Base-by-base conservation (phyloP, 2,797 vertebrate genomes). In the Astyanax mexicanus region DNA sequence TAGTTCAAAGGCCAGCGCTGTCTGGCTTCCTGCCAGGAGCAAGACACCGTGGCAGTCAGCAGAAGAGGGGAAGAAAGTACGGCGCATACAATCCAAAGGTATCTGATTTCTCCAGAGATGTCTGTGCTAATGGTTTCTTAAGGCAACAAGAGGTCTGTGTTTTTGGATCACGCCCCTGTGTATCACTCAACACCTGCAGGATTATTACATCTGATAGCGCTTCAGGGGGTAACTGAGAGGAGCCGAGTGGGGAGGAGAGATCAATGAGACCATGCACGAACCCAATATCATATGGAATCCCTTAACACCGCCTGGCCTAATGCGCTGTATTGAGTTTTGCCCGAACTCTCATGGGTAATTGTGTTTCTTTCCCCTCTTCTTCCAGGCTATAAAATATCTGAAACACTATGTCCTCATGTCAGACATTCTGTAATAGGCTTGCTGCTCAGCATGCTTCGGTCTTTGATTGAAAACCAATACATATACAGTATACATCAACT, bases 71-170 rank as follows among this genome's bases (percentile, higher is more conserved):
- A 77, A 61, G 70, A 74, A 73, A 70, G 45, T 66, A 38, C 23
- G 25, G 52, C 38, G 61, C 68, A 78, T 60, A 81, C 55, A 69
- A 64, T 73, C 35, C 58, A 67, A 75, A 25, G 47, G 69, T 72
- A 78, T 82, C 72, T 67, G 72, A 72, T 81, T 80, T 72, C 77
- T 75, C 61, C 44, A 44, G 19, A 78, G 72, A 81, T 70, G 54
- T 66, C 64, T 58, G 66, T 49, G 35, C 54, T 81, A 81, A 77
- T 80, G 70, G 66, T 79, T 84, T 81, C 74, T 79, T 54, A 60
- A 79, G 70, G 67, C 71, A 81, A 67, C 3, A 69, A 52, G 67
- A 79, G 62, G 69, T 47, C 73, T 23, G 49, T 71, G 38, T 77
- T 81, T 58, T 72, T 49, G 65, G 49, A 65, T 79, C 66, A 68